Base-by-base conservation (phyloP, 2,888 invertebrate genomes). In the Heteromyza rotundicornis region DNA sequence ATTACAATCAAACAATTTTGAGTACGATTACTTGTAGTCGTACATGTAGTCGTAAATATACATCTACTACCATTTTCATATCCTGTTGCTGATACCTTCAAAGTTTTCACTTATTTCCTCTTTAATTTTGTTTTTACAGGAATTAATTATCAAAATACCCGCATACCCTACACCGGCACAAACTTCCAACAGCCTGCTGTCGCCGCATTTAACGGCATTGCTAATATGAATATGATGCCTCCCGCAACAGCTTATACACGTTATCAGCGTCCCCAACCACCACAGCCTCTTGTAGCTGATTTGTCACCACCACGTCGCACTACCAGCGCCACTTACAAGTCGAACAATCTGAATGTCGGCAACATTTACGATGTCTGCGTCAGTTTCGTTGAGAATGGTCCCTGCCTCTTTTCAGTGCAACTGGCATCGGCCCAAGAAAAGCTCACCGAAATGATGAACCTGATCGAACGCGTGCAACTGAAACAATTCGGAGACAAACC, bases 301-400 rank as follows among this genome's bases (percentile, higher is more conserved):
- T n/a, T n/a, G 40, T 47, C 63, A 2, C 57, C 49, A 12, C 65
- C 59, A 49, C 56, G 59, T 19, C 61, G 63, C 66, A 49, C 70
- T 2, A 58, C 68, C 2, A 67, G 77, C 56, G 76, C 81, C 19
- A 78, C 83, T 8, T 83, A 82, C 57, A 80, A 78, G 63, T 77
- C 78, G 3, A 79, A 84, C 65, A 80, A 86, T 16, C 70, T 89
- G 27, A 85, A 85, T 22, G 81, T 86, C 1, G 86, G 86, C 56
- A 86, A 86, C 0, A 86, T 86, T 65, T 89, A 92, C 71, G 86
- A 88, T 70, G 90, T 92, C 0, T 89, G 87, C 76, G 88, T 93
- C 1, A 92, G 92, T 19, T 90, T 86, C 79, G 89, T 92, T 17
- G 91, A 92, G 71, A 92, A 94, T 74, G 93, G 93, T 0, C 92